Evolutionary conservation across 2,888 invertebrate genomes (phyloP), one percentile per base, ranked within the genome.

Genomic region (Idaea straminata): DNA sequence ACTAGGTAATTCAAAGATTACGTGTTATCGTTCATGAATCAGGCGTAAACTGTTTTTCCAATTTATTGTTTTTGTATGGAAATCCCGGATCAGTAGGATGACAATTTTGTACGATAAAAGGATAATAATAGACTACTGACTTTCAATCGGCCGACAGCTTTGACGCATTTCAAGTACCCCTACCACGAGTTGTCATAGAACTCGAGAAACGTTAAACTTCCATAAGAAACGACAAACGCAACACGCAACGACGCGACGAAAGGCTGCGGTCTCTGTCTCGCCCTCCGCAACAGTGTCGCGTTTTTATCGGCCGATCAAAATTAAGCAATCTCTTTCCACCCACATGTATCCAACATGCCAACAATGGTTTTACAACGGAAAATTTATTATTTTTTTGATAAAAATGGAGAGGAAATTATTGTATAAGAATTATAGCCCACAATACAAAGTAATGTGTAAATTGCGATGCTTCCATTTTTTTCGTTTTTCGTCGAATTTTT

Each of bases 1-100:
- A 47, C 47, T 47, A 35, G 35, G 62, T 63, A 62, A 64, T 62
- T 62, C 61, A 25, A 36, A 63, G 67, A 73, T 74, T 72, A 74
- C 65, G 61, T 25, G 66, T 67, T 70, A 71, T 74, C 70, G 66
- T 65, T 59, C 70, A 72, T 77, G 75, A 75, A 77, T 80, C 75
- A 76, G 64, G 60, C 72, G 69, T 65, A 68, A 67, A 62, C 63
- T 66, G 67, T 68, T 68, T 67, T 64, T 63, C 47, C 47, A 47
- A 47, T 47, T 74, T 75, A 75, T 74, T 75, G 78, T 78, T 75
- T 77, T 73, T 74, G 72, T 77, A 79, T 76, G 76, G 73, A 81
- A 79, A 81, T 78, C 72, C 66, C 61, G 68, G 73, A 67, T 70
- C 73, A 73, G 68, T 59, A 34, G 13, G 34, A 13, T 16, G 59